Conservation (phyloP, 2,888 invertebrate species). For the Pelosia muscerda region DNA sequence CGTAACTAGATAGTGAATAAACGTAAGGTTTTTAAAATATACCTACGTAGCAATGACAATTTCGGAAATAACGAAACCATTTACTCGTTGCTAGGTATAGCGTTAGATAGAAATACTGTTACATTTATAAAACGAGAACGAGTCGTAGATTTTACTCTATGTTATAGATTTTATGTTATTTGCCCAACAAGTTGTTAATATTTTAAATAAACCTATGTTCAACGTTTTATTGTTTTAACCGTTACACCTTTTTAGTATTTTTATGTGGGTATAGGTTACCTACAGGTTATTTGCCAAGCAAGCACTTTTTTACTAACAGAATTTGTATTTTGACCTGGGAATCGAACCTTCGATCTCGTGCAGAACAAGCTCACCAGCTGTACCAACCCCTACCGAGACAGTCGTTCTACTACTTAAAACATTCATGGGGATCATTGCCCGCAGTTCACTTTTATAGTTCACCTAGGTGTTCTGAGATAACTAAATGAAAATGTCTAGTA, state of each 20-base stretch:
- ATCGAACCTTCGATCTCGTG: not conserved
- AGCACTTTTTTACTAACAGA: not conserved
- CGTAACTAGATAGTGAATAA: constrained; percentile 36
- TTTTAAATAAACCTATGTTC: constrained; percentile 34
- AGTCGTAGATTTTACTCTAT: not conserved
- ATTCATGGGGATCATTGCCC: no score
- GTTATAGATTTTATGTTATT: constrained; percentile 18
- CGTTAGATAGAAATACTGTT: not conserved
- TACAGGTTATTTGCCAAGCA: not conserved
- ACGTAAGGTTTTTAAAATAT: constrained; percentile 25
- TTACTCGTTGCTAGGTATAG: constrained; percentile 2
- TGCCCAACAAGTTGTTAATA: constrained; percentile 22
- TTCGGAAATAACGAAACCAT: constrained; percentile 8
- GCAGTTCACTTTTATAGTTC: no score
- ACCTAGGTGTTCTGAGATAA: no score
- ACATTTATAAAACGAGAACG: not conserved
- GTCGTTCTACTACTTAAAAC: no score
- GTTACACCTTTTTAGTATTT: not conserved
- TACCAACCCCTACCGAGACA: no score
- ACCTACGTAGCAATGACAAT: constrained; percentile 30
- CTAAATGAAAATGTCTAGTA: no score
- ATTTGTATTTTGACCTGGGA: not conserved
- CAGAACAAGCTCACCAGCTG: no score
- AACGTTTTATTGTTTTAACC: constrained; percentile 11
- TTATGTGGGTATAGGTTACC: no score